Base-by-base conservation (phyloP, 2,113 vertebrate species). In the Todiramphus saurophagus region DNA sequence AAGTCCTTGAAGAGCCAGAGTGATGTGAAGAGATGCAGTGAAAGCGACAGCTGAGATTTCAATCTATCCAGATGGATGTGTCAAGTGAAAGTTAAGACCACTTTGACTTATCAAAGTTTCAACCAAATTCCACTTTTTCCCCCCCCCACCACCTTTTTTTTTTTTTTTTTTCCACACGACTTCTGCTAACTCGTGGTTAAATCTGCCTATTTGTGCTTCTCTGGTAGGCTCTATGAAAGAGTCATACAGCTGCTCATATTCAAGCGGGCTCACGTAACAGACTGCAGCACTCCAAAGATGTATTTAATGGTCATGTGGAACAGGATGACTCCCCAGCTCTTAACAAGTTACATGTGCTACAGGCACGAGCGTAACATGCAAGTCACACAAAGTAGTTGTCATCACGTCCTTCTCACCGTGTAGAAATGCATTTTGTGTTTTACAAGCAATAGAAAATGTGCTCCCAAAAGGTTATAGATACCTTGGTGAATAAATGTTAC, bases 221-320 rank as follows among this genome's bases (percentile, higher is more conserved):
- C 21, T 37, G 39, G 25, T 59, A 88, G 56, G 39, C 35, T 79
- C 53, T 33, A 3, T 41, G 33, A 60, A 56, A 88, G 18, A 86
- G 23, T 85, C 83, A 72, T 39, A 37, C 58, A 94, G 78, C 70
- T 94, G 74, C 20, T 90, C 62, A 41, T 28, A 10, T 85, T 87
- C 79, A 59, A 90, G 62, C 53, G 85, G 89, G 66, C 70, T 88
- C 46, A 75, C 3, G 3, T 19, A 84, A 24, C 35, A 56, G 33
- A 64, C 41, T 16, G 46, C 43, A 92, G 82, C 2, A 0, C 56
- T 90, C 51, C 17, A 20, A 67, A 76, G 70, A 41, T 28, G 33
- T 64, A 85, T 83, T 83, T 79, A 88, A 63, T 23, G 35, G 33
- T 55, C 70, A 50, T 17, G 43, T 72, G 35, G 67, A 92, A 64